Base-by-base conservation (phyloP, 2,888 invertebrate species). In the Branchellion lobata region DNA sequence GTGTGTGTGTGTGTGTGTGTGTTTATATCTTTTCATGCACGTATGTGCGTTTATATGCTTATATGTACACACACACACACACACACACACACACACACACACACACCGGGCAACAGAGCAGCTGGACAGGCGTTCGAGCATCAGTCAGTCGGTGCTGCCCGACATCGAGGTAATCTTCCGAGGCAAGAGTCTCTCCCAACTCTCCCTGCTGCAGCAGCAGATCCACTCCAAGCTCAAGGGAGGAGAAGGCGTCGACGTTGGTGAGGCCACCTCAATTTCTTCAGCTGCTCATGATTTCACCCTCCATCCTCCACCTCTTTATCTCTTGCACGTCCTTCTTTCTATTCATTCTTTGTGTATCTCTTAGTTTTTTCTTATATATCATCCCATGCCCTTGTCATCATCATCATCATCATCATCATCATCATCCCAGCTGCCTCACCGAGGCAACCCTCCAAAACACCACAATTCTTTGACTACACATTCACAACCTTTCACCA, bases 81-180 rank as follows among this genome's bases (percentile, higher is more conserved):
- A 18, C 3, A 57, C 24, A 57, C 8, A 57, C 61, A 57, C 61
- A 57, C 61, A 57, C 61, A 57, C 72, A 72, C 72, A 24, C n/a
- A 34, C 72, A 72, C n/a, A 33, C 29, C 2, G 69, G 33, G 31
- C 33, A 8, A 51, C 29, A 74, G 8, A 74, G 24, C 31, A 36
- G 24, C 85, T 86, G 76, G 88, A 88, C 76, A 88, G 92, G 75
- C 34, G 82, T 29, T 79, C 81, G 29, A 92, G 92, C 76, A 96
- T 99, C 83, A 95, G 98, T 88, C 92, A 92, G 84, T 92, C 95
- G 29, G 97, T 98, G 0, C 93, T 93, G 1, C 91, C 92, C 69
- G 96, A 98, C 88, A 95, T 98, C 24, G 92, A 93, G 0, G 90
- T 90, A 0, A 92, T 96, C 34, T 96, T 99, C 88, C 94, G 94